phyloP scores from a whole-genome alignment of 2,113 vertebrate species.

The Amblyopsis rosae region DNA sequence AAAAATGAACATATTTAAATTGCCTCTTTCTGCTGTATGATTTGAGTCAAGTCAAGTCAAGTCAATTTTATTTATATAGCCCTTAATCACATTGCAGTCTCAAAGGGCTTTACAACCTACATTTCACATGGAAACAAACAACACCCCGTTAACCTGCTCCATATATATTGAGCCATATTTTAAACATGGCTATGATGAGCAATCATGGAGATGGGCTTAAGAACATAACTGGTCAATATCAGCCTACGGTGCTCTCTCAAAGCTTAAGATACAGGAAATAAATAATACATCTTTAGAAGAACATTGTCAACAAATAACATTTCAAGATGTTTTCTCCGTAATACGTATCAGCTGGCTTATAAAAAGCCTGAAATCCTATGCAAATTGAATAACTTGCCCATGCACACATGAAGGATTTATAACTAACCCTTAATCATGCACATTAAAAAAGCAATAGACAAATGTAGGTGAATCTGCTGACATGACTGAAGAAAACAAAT shows the following conservation, averaged over 20 bases:
- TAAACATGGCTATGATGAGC: conserved; percentile 78
- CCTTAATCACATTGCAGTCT: too few relatives aligned
- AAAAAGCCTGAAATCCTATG: not conserved
- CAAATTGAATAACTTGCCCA: not conserved
- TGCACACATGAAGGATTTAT: too few relatives aligned
- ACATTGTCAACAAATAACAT: conserved; percentile 33
- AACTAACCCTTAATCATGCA: too few relatives aligned
- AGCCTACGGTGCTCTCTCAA: conserved; percentile 60
- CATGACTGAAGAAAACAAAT: too few relatives aligned
- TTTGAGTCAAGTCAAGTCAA: too few relatives aligned
- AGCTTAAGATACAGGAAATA: conserved; percentile 58
- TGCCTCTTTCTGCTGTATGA: conserved; percentile 49
- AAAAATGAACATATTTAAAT: conserved; percentile 42
- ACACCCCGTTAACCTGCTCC: too few relatives aligned
- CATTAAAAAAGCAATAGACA: too few relatives aligned
- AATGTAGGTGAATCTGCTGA: too few relatives aligned
- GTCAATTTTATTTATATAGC: too few relatives aligned
- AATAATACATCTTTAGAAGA: conserved; percentile 48
- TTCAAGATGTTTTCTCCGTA: conserved; percentile 35
- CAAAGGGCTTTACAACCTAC: too few relatives aligned
- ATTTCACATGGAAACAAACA: too few relatives aligned
- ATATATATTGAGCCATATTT: conserved; percentile 71
- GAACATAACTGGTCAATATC: conserved; percentile 74
- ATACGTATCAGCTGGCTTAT: not conserved
- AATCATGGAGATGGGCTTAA: conserved; percentile 67